A percentile compares a stretch with the other conserved stretches of the same genome.
These are phyloP conservation scores for Bradypus variegatus DNA, from an alignment of 2,797 vertebrate genomes.

Conservation along the genomic window DNA sequence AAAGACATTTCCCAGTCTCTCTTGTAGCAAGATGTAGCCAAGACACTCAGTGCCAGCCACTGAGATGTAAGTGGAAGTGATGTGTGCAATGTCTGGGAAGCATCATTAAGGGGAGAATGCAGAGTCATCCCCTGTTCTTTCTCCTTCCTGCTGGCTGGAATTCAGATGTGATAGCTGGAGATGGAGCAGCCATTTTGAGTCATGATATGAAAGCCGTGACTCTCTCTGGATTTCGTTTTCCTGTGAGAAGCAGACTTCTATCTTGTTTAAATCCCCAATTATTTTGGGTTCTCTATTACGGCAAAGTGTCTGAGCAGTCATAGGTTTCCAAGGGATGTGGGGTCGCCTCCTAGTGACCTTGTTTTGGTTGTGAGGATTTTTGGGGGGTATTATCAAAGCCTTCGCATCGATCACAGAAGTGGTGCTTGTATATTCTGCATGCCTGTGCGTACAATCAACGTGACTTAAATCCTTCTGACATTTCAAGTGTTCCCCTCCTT, in stretches of 20 bases:
- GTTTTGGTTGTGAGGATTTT: neutral
- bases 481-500: neutral
- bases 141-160: neutral
- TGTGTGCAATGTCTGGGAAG: neutral
- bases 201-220: neutral
- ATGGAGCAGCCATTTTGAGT: neutral
- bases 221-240: neutral
- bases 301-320: neutral
- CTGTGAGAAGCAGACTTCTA: neutral
- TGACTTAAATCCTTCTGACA: neutral
- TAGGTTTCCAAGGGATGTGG: neutral
- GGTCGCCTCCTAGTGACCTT: neutral
- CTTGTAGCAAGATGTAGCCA: neutral
- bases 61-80: neutral
- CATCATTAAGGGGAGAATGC: neutral
- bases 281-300: neutral
- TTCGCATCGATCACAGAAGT: neutral
- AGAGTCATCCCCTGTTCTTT: neutral
- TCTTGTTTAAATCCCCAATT: neutral
- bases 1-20: neutral
- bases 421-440: neutral
- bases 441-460: neutral
- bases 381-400: neutral
- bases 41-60: neutral
- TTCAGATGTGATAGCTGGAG: neutral